Evolutionary conservation across 2,888 invertebrate species (phyloP).

Genomic region (Monochamus alternatus): DNA sequence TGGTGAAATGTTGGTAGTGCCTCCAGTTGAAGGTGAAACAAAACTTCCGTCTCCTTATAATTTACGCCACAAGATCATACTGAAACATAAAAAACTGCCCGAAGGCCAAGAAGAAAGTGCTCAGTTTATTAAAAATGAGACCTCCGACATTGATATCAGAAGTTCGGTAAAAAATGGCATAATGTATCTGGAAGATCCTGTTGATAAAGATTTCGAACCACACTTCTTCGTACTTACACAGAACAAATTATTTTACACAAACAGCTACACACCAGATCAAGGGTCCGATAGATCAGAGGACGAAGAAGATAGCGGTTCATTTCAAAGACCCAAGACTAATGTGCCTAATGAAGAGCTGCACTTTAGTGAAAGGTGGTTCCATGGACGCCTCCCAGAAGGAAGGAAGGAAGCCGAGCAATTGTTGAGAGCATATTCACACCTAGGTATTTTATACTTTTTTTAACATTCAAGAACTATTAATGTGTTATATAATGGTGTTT

Average conservation of each 20-base stretch:
- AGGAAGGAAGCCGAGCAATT: constrained; percentile 86
- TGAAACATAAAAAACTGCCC: constrained; percentile 95
- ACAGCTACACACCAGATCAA: constrained; percentile 70
- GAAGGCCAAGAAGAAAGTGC: constrained; percentile 87
- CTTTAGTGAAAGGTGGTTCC: constrained; percentile 95
- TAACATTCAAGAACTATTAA: too few relatives aligned
- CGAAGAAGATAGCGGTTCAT: constrained; percentile 65
- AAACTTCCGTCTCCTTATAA: constrained; percentile 88
- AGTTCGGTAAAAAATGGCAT: constrained; percentile 93
- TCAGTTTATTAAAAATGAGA: constrained; percentile 75
- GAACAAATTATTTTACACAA: constrained; percentile 90
- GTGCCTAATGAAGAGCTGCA: constrained; percentile 91
- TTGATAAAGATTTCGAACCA: constrained; percentile 92
- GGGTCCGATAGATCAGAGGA: constrained; percentile 67
- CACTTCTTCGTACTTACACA: constrained; percentile 95
- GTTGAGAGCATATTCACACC: constrained; percentile 82
- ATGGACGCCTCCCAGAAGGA: constrained; percentile 87
- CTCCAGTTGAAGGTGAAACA: constrained; percentile 85
- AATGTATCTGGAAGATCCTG: constrained; percentile 90
- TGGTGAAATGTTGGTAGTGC: constrained; percentile 87
- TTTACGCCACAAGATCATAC: constrained; percentile 82
- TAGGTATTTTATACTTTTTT: constrained; percentile 69
- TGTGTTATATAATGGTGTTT: too few relatives aligned
- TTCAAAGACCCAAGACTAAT: constrained; percentile 75
- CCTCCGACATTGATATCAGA: constrained; percentile 83